Evolutionary conservation across 2,797 vertebrate species (phyloP).

Genomic region (Vultur gryphus): DNA sequence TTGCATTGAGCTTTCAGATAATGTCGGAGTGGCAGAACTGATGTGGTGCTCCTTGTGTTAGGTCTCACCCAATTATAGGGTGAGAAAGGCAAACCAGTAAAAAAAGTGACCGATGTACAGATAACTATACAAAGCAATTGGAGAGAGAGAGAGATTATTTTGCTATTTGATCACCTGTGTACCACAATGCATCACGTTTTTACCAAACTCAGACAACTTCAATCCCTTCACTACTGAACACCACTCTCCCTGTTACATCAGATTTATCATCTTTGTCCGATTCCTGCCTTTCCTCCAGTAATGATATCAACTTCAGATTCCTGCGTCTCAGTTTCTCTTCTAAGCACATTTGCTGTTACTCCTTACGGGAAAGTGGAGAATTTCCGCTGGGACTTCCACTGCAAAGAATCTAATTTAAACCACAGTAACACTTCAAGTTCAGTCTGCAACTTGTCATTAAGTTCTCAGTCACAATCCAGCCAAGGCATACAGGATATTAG

Average conservation of each 20-base stretch:
- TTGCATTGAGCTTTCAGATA: not conserved
- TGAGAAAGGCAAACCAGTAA: not conserved
- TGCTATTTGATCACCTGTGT: not conserved
- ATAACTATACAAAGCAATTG: not conserved
- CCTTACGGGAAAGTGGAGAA: not conserved
- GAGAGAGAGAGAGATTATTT: not conserved
- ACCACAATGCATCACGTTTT: fast-evolving
- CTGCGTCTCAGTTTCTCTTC: not conserved
- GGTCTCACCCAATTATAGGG: not conserved
- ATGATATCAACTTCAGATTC: not conserved
- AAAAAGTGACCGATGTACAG: fast-evolving
- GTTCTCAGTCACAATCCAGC: not conserved
- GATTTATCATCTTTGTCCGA: not conserved
- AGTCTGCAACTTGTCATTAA: not conserved
- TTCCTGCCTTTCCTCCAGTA: not conserved
- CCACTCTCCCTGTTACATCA: not conserved
- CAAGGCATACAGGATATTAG: not conserved
- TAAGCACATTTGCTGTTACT: not conserved
- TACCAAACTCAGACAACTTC: not conserved
- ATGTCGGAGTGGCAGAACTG: not conserved
- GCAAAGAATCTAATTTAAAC: slow-evolving; percentile 29
- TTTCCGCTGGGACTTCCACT: not conserved
- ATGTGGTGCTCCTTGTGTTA: not conserved
- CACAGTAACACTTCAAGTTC: not conserved
- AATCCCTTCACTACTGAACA: not conserved